Evolutionary conservation across 53 echinoderm and acorn worm species (phyloP).

Genomic region (Crossaster papposus): DNA sequence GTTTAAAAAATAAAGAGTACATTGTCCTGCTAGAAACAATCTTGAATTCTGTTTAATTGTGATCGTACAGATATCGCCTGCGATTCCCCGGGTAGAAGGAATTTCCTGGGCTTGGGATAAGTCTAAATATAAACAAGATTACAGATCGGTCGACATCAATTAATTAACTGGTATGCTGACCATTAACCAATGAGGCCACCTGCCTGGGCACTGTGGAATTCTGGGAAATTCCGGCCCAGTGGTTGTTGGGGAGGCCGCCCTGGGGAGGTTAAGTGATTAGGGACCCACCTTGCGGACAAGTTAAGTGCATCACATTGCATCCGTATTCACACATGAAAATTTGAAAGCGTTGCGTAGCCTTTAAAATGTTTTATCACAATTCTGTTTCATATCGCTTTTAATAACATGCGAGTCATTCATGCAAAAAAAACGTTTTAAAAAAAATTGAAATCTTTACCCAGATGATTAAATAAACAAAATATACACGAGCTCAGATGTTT

Average conservation of each 20-base stretch:
- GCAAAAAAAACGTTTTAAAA: neutral
- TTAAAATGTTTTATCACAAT: no score
- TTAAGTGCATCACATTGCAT: neutral
- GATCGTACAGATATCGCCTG: neutral
- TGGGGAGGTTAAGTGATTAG: neutral
- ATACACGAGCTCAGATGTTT: neutral
- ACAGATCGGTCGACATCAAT: neutral
- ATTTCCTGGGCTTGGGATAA: neutral
- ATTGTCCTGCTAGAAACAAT: neutral
- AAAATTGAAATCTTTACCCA: neutral
- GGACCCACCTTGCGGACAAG: neutral
- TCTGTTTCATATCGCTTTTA: no score
- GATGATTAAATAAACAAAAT: neutral
- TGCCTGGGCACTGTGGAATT: conserved; percentile 25
- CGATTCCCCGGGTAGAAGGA: conserved; percentile 29
- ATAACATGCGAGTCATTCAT: neutral
- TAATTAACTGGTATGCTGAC: conserved; percentile 47
- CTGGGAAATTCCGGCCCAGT: conserved; percentile 59
- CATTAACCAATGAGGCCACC: conserved; percentile 28
- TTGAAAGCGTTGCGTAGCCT: no score
- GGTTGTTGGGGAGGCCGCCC: conserved; percentile 40
- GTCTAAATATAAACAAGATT: conserved; percentile 29
- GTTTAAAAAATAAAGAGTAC: no score
- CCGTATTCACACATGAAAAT: neutral
- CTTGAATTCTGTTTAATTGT: neutral